Conservation (phyloP, 2,888 invertebrate species). For the Yponomeuta sedellus region DNA sequence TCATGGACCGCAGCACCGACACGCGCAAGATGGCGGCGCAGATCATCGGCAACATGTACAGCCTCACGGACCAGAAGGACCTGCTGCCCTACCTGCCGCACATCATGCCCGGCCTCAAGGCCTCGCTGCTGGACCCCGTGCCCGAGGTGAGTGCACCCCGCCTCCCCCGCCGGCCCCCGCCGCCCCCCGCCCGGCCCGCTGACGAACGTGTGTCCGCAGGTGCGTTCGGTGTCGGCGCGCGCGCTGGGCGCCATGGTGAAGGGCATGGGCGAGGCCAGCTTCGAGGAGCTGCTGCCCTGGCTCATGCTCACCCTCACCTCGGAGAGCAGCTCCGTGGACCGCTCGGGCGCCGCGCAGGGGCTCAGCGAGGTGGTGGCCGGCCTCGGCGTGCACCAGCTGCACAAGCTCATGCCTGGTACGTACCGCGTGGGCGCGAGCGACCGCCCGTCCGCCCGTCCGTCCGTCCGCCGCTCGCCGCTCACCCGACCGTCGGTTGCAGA, state of each 20-base stretch:
- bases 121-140: constrained; percentile 96
- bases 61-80: constrained; percentile 98
- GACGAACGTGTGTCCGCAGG: constrained; percentile 50
- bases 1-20: constrained; percentile 98
- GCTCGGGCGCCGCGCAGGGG: constrained; percentile 97
- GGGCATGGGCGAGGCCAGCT: constrained; percentile 97
- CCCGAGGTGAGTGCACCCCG: constrained; percentile 84
- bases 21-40: constrained; percentile 99
- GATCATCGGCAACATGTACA: constrained; percentile 99
- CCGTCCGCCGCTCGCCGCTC: background rate
- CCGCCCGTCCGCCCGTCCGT: background rate
- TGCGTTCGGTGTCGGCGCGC: constrained; percentile 95
- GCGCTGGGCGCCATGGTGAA: constrained; percentile 98
- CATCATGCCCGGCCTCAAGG: constrained; percentile 97
- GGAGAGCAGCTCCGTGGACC: constrained; percentile 95
- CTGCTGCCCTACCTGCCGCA: constrained; percentile 96
- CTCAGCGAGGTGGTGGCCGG: constrained; percentile 98
- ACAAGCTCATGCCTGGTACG: constrained; percentile 94
- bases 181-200: background rate
- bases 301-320: constrained; percentile 98
- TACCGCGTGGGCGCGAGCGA: constrained; percentile 1
- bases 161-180: background rate
- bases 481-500: constrained; percentile 62
- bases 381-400: constrained; percentile 94
- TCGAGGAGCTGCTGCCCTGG: constrained; percentile 98